phyloP scores from a whole-genome alignment of 2,888 invertebrate species.

The Lamellibrachia columna region DNA sequence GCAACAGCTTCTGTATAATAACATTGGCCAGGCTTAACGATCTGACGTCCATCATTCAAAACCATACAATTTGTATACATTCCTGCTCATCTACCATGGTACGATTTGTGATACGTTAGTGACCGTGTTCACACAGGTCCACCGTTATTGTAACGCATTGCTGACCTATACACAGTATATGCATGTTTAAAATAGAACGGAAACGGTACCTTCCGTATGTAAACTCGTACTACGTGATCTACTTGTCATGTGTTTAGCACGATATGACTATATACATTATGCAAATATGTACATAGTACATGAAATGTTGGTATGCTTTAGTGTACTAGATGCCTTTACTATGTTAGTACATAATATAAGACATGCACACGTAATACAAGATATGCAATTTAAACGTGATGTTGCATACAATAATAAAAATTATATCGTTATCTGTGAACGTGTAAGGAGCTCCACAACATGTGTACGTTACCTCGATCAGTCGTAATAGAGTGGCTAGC shows the following conservation, averaged over 20 bases:
- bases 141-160: too few relatives aligned
- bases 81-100: neutral
- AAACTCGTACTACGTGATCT: too few relatives aligned
- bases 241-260: too few relatives aligned
- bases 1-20: neutral
- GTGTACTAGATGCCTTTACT: neutral
- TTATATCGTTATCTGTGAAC: neutral
- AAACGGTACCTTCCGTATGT: too few relatives aligned
- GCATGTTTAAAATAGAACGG: too few relatives aligned
- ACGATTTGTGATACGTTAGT: neutral
- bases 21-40: neutral
- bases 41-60: neutral
- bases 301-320: neutral
- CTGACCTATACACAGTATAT: too few relatives aligned
- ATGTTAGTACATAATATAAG: neutral
- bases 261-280: too few relatives aligned
- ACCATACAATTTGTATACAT: neutral
- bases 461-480: neutral
- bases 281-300: neutral
- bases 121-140: too few relatives aligned
- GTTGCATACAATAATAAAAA: neutral
- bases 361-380: neutral
- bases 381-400: neutral
- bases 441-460: neutral
- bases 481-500: neutral